Percentiles rank a stretch among this genome's conserved stretches.
Conservation (phyloP, 2,113 vertebrate genomes). For the Cochlearius cochlearius region DNA sequence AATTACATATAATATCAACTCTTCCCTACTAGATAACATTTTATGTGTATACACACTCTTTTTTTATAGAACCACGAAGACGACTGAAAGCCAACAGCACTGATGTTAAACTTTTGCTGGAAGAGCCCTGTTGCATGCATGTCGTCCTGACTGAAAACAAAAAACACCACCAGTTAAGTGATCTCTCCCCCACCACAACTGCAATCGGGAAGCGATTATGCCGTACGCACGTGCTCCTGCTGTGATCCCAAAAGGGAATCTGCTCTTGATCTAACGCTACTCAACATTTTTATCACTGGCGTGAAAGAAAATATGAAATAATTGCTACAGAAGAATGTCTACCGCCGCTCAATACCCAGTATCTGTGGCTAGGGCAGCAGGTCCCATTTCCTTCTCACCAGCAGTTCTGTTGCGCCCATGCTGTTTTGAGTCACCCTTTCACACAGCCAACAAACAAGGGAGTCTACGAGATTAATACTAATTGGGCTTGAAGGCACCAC, state of each 20-base stretch:
- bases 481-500: not conserved
- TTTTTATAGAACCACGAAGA: not conserved
- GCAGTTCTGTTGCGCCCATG: accelerated
- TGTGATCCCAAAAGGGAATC: not conserved
- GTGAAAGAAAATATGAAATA: not conserved
- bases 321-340: not conserved
- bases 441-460: not conserved
- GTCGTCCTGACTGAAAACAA: not conserved
- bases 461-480: not conserved
- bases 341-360: not conserved
- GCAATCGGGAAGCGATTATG: not conserved
- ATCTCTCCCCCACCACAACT: not conserved
- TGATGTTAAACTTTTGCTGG: accelerated
- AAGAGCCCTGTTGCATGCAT: not conserved
- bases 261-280: not conserved
- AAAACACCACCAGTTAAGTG: accelerated
- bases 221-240: not conserved
- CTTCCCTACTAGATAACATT: not conserved
- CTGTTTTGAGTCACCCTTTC: not conserved
- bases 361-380: not conserved
- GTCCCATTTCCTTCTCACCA: not conserved
- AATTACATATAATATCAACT: not conserved
- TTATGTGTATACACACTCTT: not conserved
- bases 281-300: not conserved
- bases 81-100: not conserved